Evolutionary conservation across 37 sponge, comb jelly and placozoan species (phyloP).

Genomic region (Ianthella basta): DNA sequence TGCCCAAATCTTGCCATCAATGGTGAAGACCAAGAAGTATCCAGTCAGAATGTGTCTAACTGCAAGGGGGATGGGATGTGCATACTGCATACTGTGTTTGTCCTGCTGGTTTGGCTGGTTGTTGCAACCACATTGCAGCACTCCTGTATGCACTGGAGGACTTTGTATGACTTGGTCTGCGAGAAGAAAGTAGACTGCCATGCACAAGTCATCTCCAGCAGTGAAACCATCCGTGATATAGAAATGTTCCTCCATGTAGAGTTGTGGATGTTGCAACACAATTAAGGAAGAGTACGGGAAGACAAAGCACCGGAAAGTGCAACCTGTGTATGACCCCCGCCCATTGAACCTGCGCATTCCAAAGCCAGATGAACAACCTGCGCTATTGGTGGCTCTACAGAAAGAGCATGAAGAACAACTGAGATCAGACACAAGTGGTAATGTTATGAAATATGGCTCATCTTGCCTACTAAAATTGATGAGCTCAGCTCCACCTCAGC

Average conservation of each 20-base stretch:
- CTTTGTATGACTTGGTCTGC: background rate
- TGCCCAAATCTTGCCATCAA: constrained; percentile 29
- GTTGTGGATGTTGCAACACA: constrained; percentile 12
- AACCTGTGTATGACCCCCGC: constrained; percentile 17
- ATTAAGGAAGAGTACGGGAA: constrained; percentile 35
- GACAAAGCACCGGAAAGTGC: constrained; percentile 1
- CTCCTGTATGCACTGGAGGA: constrained; percentile 28
- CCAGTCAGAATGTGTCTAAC: constrained; percentile 6
- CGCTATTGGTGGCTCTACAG: constrained; percentile 10
- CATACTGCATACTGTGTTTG: constrained; percentile 32
- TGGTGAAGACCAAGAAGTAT: constrained; percentile 21
- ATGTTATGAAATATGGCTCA: constrained; percentile 20
- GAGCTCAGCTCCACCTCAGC: background rate
- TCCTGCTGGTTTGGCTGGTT: constrained; percentile 40
- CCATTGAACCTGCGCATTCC: constrained; percentile 27
- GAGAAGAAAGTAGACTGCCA: background rate
- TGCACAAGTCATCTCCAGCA: constrained; percentile 41
- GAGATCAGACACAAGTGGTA: constrained; percentile 17
- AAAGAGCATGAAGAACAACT: constrained; percentile 29
- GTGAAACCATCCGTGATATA: constrained; percentile 31
- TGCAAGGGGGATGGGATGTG: constrained; percentile 20
- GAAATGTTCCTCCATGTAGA: constrained; percentile 24
- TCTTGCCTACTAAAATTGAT: constrained; percentile 21
- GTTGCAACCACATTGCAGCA: constrained; percentile 45
- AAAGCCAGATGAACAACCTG: constrained; percentile 19